Percentiles rank a stretch among this genome's conserved stretches.
Evolutionary conservation across 2,888 invertebrate genomes (phyloP).

Genomic region (Andrena chrysosceles): DNA sequence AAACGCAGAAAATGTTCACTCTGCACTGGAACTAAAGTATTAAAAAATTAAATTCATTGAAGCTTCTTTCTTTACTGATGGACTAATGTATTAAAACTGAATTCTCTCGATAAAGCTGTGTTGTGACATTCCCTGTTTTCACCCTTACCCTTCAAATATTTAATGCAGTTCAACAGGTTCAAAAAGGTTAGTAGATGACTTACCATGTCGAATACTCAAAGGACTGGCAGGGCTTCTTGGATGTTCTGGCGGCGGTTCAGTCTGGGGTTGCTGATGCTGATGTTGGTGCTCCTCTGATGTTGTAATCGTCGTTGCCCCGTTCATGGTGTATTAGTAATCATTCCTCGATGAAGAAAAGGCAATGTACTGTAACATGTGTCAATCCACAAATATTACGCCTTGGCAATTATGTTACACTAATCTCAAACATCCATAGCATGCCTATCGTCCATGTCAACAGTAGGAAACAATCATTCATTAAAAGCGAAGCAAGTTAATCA

Average conservation of each 20-base stretch:
- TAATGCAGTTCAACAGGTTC: not conserved
- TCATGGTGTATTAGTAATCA: constrained; percentile 74
- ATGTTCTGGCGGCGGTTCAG: constrained; percentile 80
- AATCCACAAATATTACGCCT: constrained; percentile 13
- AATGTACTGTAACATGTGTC: constrained; percentile 43
- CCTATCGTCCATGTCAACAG: too few relatives aligned
- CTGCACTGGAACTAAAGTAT: too few relatives aligned
- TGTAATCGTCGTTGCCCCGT: constrained; percentile 80
- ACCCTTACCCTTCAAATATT: not conserved
- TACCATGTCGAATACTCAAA: constrained; percentile 82
- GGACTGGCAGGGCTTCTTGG: constrained; percentile 82
- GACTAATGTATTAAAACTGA: too few relatives aligned
- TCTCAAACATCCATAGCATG: not conserved
- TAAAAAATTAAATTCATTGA: too few relatives aligned
- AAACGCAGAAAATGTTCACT: too few relatives aligned
- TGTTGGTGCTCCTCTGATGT: constrained; percentile 79
- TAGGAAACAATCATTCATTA: not conserved
- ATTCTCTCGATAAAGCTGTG: too few relatives aligned
- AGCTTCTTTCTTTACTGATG: too few relatives aligned
- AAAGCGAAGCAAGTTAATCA: not conserved
- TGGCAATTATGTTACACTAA: not conserved
- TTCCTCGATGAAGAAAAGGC: constrained; percentile 21
- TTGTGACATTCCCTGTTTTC: not conserved
- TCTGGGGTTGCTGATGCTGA: constrained; percentile 80
- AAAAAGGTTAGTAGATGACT: constrained; percentile 48